These are phyloP conservation scores for Caradrina clavipalpis DNA, from an alignment of 2,888 invertebrate species.

Conservation along the genomic window DNA sequence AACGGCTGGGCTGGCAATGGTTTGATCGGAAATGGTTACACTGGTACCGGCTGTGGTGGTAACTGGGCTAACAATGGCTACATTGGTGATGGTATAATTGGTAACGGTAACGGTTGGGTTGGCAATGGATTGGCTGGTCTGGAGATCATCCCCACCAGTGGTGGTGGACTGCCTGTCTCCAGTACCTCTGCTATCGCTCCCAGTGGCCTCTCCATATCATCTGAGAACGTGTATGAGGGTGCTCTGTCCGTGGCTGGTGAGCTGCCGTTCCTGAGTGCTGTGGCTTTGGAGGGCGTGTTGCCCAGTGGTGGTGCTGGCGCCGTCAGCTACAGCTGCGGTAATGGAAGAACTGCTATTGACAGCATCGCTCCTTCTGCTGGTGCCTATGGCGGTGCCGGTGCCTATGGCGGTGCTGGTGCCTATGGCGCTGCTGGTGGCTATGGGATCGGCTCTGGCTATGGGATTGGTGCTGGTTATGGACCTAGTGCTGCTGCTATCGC, in stretches of 20 bases:
- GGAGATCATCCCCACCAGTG: constrained; percentile 47
- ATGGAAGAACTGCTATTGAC: constrained; percentile 41
- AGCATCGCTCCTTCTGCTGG: constrained; percentile 18
- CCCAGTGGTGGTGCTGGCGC: constrained; percentile 43
- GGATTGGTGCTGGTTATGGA: constrained; percentile 1
- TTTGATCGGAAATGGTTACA: too few relatives aligned
- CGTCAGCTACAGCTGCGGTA: constrained; percentile 44
- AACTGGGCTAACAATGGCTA: constrained; percentile 13
- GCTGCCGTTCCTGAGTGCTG: constrained; percentile 52
- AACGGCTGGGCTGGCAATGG: neutral
- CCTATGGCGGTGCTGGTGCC: constrained; percentile 18
- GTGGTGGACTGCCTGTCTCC: constrained; percentile 50
- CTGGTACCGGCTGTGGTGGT: neutral
- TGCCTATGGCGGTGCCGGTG: constrained; percentile 16
- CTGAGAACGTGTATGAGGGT: constrained; percentile 60
- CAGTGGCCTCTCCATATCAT: constrained; percentile 48
- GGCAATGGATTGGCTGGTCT: constrained; percentile 49
- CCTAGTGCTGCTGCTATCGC: constrained; percentile 1
- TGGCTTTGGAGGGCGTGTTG: constrained; percentile 28
- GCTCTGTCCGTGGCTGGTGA: constrained; percentile 50
- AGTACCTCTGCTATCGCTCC: constrained; percentile 49
- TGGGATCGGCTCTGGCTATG: neutral
- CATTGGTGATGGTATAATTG: constrained; percentile 4
- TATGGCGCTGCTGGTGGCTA: neutral
- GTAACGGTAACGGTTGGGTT: constrained; percentile 1